Percentiles rank a stretch among this genome's conserved stretches.
phyloP scores from a whole-genome alignment of 2,113 vertebrate species.

The Ophthalmolycus amberensis region DNA sequence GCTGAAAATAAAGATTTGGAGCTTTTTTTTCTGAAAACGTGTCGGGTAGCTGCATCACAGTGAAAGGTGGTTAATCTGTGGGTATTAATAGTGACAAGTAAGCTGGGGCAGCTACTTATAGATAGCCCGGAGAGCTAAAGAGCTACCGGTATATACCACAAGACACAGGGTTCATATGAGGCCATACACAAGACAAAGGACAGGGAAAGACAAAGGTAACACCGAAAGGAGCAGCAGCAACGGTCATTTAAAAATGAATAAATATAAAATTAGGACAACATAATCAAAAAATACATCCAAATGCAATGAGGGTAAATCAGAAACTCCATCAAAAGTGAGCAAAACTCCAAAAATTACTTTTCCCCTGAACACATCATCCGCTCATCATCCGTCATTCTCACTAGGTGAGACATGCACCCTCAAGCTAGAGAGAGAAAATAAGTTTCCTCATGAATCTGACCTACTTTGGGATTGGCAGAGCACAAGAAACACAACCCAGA shows the following conservation, averaged over 20 bases:
- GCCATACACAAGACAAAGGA: constrained; percentile 39
- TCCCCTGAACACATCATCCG: constrained; percentile 7
- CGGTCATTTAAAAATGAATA: not conserved
- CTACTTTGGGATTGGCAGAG: constrained; percentile 32
- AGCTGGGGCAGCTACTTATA: constrained; percentile 80
- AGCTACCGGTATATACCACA: constrained; percentile 65
- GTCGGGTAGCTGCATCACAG: constrained; percentile 70
- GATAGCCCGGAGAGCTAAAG: constrained; percentile 72
- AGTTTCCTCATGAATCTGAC: constrained; percentile 19
- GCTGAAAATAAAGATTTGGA: constrained; percentile 12
- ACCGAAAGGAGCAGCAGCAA: not conserved
- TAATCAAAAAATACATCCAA: not conserved
- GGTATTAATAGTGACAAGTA: constrained; percentile 81
- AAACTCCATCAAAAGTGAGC: constrained; percentile 19
- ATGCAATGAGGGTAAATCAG: not conserved
- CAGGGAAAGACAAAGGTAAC: not conserved
- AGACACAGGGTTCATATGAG: constrained; percentile 50
- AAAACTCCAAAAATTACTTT: constrained; percentile 6
- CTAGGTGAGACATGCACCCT: constrained; percentile 27
- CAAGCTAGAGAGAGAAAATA: constrained; percentile 25
- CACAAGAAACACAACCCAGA: constrained; percentile 22
- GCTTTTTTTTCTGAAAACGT: constrained; percentile 75
- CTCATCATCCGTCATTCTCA: constrained; percentile 35
- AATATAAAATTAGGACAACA: not conserved
- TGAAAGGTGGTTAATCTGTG: constrained; percentile 76